Percentiles rank a stretch among this genome's conserved stretches.
phyloP scores from a whole-genome alignment of 2,797 vertebrate genomes.

The Semaprochilodus insignis region DNA sequence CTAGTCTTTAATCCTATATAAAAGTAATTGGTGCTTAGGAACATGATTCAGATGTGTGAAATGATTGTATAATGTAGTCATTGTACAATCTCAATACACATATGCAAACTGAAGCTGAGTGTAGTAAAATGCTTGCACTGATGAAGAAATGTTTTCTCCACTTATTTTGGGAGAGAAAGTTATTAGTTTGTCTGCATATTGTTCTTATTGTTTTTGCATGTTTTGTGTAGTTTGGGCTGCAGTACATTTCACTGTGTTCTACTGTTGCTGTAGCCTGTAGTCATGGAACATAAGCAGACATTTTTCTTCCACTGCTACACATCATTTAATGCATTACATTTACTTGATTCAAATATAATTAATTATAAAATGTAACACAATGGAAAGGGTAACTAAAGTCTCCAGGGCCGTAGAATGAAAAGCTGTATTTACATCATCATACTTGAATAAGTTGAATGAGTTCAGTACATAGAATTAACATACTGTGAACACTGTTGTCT shows the following conservation, averaged over 20 bases:
- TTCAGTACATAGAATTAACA: too few species aligned
- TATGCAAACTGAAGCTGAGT: constrained; percentile 1
- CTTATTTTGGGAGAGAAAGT: background rate
- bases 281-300: background rate
- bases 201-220: background rate
- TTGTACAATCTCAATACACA: too few species aligned
- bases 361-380: too few species aligned
- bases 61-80: background rate
- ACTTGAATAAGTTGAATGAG: too few species aligned
- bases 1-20: background rate
- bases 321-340: background rate
- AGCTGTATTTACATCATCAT: too few species aligned
- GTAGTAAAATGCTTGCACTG: background rate
- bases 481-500: too few species aligned
- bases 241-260: background rate
- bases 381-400: too few species aligned
- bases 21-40: background rate
- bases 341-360: too few species aligned
- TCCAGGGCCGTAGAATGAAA: too few species aligned
- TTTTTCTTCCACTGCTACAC: background rate
- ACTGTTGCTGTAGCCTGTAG: background rate
- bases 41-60: background rate
- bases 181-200: too few species aligned
- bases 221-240: background rate
- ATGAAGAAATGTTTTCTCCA: constrained; percentile 13